These are phyloP conservation scores for Drosophila tripunctata DNA, from an alignment of 2,888 invertebrate genomes.

Conservation along the genomic window DNA sequence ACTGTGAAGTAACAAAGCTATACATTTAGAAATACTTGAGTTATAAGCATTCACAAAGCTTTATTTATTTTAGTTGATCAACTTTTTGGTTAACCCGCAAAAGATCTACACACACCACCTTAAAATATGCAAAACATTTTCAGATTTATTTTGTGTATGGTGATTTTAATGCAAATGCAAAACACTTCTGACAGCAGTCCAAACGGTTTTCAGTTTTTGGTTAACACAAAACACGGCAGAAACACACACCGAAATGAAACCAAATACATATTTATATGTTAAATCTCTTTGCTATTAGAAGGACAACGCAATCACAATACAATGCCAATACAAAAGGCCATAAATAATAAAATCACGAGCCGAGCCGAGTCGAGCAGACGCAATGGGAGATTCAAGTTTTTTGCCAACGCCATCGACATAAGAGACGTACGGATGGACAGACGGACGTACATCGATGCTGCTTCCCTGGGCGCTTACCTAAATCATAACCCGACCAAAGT, in stretches of 20 bases:
- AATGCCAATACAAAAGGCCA: slow-evolving; percentile 49
- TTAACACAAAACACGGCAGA: slow-evolving; percentile 6
- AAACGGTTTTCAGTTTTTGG: slow-evolving; percentile 22
- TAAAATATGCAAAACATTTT: slow-evolving; percentile 71
- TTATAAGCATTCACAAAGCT: too few relatives aligned
- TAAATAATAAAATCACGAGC: slow-evolving; percentile 75
- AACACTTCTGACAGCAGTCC: slow-evolving; percentile 66
- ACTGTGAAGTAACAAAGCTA: too few relatives aligned
- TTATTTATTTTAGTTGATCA: background rate
- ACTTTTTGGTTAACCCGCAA: slow-evolving; percentile 19
- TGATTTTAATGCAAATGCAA: slow-evolving; percentile 78
- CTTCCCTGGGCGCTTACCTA: slow-evolving; percentile 66
- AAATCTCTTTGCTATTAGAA: slow-evolving; percentile 63
- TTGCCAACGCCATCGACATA: slow-evolving; percentile 26
- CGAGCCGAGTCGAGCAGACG: slow-evolving; percentile 25
- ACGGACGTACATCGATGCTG: slow-evolving; percentile 12
- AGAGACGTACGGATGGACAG: background rate
- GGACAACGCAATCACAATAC: slow-evolving; percentile 48
- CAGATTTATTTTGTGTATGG: slow-evolving; percentile 65
- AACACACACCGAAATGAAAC: too few relatives aligned
- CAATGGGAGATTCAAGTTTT: slow-evolving; percentile 31
- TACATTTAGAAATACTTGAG: too few relatives aligned
- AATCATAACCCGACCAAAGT: slow-evolving; percentile 63
- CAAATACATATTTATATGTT: slow-evolving; percentile 76
- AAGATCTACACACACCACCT: slow-evolving; percentile 3